Percentiles rank a stretch among this genome's conserved stretches.
These are phyloP conservation scores for Pyrrhia umbra DNA, from an alignment of 2,888 invertebrate species.

Conservation along the genomic window DNA sequence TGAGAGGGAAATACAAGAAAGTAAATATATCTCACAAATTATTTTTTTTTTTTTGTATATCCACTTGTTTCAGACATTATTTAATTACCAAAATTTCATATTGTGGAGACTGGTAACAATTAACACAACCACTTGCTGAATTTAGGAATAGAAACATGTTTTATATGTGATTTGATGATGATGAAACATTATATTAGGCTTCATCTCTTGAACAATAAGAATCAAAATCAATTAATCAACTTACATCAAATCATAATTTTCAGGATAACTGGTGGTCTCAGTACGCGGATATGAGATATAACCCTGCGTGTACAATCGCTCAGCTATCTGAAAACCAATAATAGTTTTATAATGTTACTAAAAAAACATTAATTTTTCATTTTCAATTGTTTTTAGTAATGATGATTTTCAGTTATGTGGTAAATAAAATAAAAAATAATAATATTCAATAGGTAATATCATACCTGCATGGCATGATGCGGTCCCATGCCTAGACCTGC, in stretches of 20 bases:
- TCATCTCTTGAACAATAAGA: neutral
- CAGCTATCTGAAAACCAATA: constrained; percentile 82
- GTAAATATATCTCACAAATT: too few species aligned
- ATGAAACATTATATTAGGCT: neutral
- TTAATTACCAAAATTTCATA: too few species aligned
- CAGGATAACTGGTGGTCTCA: constrained; percentile 98
- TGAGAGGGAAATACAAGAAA: too few species aligned
- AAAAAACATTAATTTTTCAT: too few species aligned
- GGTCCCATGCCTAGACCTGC: constrained; percentile 97
- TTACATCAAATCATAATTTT: constrained; percentile 97
- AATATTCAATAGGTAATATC: neutral
- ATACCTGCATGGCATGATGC: constrained; percentile 95
- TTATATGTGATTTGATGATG: too few species aligned
- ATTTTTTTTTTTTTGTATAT: too few species aligned
- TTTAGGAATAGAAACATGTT: too few species aligned
- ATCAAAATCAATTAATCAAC: constrained; percentile 36
- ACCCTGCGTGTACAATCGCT: constrained; percentile 98
- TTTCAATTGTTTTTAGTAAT: too few species aligned
- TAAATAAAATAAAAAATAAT: neutral
- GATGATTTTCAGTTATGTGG: too few species aligned
- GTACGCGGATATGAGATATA: constrained; percentile 99
- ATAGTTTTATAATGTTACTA: neutral
- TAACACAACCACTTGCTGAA: too few species aligned
- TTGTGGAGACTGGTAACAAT: too few species aligned
- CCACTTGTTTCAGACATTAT: too few species aligned